Percentiles rank a stretch among this genome's conserved stretches.
phyloP scores from a whole-genome alignment of 2,113 vertebrate species.

The Cyprinus carpio region DNA sequence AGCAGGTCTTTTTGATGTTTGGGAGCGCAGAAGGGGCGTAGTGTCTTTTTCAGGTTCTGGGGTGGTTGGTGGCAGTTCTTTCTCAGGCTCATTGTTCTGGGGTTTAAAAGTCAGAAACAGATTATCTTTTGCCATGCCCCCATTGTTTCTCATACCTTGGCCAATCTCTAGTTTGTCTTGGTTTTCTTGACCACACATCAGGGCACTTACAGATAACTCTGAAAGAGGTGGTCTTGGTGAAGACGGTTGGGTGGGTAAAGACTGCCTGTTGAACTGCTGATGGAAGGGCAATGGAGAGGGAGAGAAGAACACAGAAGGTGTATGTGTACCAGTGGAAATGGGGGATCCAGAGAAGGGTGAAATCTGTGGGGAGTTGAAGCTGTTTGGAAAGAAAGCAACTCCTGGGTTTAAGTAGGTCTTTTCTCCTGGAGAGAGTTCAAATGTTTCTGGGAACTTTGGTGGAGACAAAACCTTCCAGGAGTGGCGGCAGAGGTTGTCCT shows the following conservation, averaged over 20 bases:
- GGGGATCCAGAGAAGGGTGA: constrained; percentile 76
- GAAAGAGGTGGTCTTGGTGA: constrained; percentile 59
- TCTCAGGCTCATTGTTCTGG: constrained; percentile 38
- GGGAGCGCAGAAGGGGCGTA: constrained; percentile 68
- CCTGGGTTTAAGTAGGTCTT: constrained; percentile 74
- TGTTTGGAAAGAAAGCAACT: constrained; percentile 63
- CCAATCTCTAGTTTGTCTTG: constrained; percentile 66
- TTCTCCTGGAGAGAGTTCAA: constrained; percentile 73
- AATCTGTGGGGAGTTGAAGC: constrained; percentile 71
- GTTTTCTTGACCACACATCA: constrained; percentile 66
- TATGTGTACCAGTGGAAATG: constrained; percentile 74
- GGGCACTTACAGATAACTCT: constrained; percentile 75
- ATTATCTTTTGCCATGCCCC: constrained; percentile 54
- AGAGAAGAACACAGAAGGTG: constrained; percentile 74
- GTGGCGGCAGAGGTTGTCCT: constrained; percentile 74
- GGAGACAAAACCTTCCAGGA: constrained; percentile 92
- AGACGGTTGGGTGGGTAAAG: constrained; percentile 67
- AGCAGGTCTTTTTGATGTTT: constrained; percentile 64
- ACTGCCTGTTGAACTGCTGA: constrained; percentile 73
- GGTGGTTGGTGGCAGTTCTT: constrained; percentile 29
- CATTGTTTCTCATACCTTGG: constrained; percentile 62
- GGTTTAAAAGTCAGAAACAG: constrained; percentile 56
- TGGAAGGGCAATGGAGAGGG: constrained; percentile 75
- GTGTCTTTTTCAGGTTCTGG: constrained; percentile 71
- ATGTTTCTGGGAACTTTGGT: constrained; percentile 82